Base-by-base conservation (phyloP, 2,888 invertebrate genomes). In the Heterodera filipjevi region DNA sequence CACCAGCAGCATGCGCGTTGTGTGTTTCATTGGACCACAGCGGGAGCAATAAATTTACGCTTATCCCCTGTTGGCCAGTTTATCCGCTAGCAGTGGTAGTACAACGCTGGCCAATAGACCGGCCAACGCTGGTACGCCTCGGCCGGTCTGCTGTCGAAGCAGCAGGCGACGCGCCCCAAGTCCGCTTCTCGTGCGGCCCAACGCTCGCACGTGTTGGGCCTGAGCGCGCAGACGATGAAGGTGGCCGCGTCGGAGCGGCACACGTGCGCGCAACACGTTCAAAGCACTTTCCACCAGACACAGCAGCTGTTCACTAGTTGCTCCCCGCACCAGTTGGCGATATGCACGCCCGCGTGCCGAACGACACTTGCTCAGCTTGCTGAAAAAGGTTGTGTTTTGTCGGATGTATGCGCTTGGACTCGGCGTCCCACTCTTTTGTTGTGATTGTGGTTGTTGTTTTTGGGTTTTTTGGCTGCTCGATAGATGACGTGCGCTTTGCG, bases 1-100 rank as follows among this genome's bases (percentile, higher is more conserved):
- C 3, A 77, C 39, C 19, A 77, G 35, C 19, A 77, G 39, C 77
- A 77, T 74, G 14, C 77, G 70, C 3, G 16, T 74, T 30, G 75
- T 32, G 33, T 77, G 77, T 22, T 76, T 22, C 76, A 76, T 39
- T 39, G 39, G 39, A 39, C 16, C 3, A 19, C 8, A 6, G 33
- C 22, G 22, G 46, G 30, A 32, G 33, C 22, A 32, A n/a, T 30
- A 30, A 27, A 22, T 16, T n/a, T n/a, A 71, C 27, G 14, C 35
- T 16, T 14, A n/a, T n/a, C n/a, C n/a, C n/a, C n/a, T n/a, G n/a
- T n/a, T n/a, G n/a, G n/a, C n/a, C n/a, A 39, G 39, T 12, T 2
- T 39, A 39, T 75, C 59, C 32, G 71, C 71, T 2, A 77, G 33
- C 33, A 77, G 27, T 16, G 77, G 77, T 3, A 77, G 19, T 0